Percentiles rank a stretch among this genome's conserved stretches.
Evolutionary conservation across 2,888 invertebrate genomes (phyloP).

Genomic region (Mimas tiliae): DNA sequence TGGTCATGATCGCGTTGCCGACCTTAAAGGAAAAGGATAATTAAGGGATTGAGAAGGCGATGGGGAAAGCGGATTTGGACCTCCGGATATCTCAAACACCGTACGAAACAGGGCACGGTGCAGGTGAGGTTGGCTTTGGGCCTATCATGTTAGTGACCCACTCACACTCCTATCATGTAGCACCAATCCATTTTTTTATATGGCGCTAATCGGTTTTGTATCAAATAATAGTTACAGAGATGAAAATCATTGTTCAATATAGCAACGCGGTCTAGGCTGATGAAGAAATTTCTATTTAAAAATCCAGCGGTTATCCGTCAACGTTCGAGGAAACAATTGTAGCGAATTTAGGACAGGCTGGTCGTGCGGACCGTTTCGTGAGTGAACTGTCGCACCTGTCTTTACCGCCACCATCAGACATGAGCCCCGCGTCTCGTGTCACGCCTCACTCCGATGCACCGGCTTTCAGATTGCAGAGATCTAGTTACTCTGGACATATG

Average conservation of each 20-base stretch:
- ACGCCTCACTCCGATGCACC: slow-evolving; percentile 24
- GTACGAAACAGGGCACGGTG: too few relatives aligned
- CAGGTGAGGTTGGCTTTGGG: too few relatives aligned
- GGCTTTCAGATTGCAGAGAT: slow-evolving; percentile 38
- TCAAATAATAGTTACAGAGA: not conserved
- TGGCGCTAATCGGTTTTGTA: too few relatives aligned
- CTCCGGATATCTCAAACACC: too few relatives aligned
- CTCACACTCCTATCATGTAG: too few relatives aligned
- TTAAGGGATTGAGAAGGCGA: too few relatives aligned
- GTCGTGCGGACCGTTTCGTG: slow-evolving; percentile 53
- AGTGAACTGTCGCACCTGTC: slow-evolving; percentile 42
- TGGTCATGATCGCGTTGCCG: too few relatives aligned
- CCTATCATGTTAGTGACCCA: too few relatives aligned
- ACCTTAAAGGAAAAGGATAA: too few relatives aligned
- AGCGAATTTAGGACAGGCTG: slow-evolving; percentile 45
- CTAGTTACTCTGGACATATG: slow-evolving; percentile 50
- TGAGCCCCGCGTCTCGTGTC: slow-evolving; percentile 30
- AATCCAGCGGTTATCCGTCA: slow-evolving; percentile 39
- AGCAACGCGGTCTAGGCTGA: slow-evolving; percentile 1
- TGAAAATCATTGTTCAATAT: not conserved
- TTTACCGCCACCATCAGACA: slow-evolving; percentile 37
- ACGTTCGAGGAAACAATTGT: slow-evolving; percentile 47
- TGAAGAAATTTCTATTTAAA: slow-evolving; percentile 41
- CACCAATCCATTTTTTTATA: too few relatives aligned
- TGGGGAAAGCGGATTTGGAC: too few relatives aligned